Percentiles rank a stretch among this genome's conserved stretches.
These are phyloP conservation scores for Monoplex corrugatus DNA, from an alignment of 2,888 invertebrate genomes.

Conservation along the genomic window DNA sequence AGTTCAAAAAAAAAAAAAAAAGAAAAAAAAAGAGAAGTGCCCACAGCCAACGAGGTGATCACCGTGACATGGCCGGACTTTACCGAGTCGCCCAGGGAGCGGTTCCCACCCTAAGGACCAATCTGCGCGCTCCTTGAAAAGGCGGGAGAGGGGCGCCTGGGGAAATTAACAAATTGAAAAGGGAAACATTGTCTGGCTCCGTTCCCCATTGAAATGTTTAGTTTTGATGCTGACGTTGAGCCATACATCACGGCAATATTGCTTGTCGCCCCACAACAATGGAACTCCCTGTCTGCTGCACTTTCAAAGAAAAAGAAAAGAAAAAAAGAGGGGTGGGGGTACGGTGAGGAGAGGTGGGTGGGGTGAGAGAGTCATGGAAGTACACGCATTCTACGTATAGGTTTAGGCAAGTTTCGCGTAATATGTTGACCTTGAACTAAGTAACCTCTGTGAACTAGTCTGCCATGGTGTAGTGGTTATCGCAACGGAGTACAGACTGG, in stretches of 20 bases:
- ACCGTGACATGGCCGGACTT: background rate
- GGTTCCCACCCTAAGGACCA: background rate
- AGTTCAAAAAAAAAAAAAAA: background rate
- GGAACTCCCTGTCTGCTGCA: no score
- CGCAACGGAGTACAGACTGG: no score
- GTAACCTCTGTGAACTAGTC: no score
- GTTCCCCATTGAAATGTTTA: background rate
- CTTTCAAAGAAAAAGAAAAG: no score
- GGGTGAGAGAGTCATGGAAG: no score
- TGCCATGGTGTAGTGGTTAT: no score
- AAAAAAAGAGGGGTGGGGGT: no score
- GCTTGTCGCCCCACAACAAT: no score
- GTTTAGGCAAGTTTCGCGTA: no score
- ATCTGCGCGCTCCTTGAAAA: background rate
- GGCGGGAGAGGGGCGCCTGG: background rate
- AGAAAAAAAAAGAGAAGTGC: background rate
- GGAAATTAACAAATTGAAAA: slow-evolving; percentile 14
- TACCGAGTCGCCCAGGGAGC: background rate
- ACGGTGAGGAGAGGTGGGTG: no score
- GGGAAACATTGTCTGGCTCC: background rate
- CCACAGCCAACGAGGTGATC: background rate
- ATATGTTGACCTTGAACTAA: no score
- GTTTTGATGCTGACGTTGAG: background rate
- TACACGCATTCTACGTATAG: no score
- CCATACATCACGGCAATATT: background rate